A percentile compares a stretch with the other conserved stretches of the same genome.
Conservation (phyloP, 2,797 vertebrate species). For the Channa striata region DNA sequence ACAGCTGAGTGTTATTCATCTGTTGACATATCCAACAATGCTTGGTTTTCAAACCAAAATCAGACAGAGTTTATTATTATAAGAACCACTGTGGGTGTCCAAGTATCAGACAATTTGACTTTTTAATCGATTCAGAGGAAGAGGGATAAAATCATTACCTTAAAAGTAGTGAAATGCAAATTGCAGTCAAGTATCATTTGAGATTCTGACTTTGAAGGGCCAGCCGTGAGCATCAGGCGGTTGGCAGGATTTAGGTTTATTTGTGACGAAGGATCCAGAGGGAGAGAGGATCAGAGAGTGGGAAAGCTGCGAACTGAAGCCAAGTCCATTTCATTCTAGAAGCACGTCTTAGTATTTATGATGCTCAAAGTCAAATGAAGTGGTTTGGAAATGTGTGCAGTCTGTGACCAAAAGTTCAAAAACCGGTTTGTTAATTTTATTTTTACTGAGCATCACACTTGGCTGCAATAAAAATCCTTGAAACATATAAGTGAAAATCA, state of each 20-base stretch:
- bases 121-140: conserved; percentile 32
- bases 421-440: conserved; percentile 6
- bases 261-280: conserved; percentile 36
- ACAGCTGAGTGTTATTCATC: conserved; percentile 5
- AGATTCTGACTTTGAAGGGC: conserved; percentile 16
- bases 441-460: not conserved
- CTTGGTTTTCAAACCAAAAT: conserved; percentile 10
- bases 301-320: conserved; percentile 50
- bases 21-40: not conserved
- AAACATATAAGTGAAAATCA: conserved; percentile 8
- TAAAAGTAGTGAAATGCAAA: conserved; percentile 40
- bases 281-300: conserved; percentile 41
- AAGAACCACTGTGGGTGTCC: conserved; percentile 1
- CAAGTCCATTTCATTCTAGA: conserved; percentile 49
- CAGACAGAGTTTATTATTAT: conserved; percentile 6
- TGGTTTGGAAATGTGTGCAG: not conserved
- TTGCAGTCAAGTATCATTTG: conserved; percentile 31
- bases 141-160: conserved; percentile 20
- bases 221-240: conserved; percentile 21
- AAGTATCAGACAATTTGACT: not conserved
- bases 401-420: no score
- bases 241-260: conserved; percentile 55
- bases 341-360: conserved; percentile 38
- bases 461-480: conserved; percentile 4
- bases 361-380: conserved; percentile 42